A percentile compares a stretch with the other conserved stretches of the same genome.
phyloP scores from a whole-genome alignment of 2,888 invertebrate genomes.

The Poecilus cupreus region DNA sequence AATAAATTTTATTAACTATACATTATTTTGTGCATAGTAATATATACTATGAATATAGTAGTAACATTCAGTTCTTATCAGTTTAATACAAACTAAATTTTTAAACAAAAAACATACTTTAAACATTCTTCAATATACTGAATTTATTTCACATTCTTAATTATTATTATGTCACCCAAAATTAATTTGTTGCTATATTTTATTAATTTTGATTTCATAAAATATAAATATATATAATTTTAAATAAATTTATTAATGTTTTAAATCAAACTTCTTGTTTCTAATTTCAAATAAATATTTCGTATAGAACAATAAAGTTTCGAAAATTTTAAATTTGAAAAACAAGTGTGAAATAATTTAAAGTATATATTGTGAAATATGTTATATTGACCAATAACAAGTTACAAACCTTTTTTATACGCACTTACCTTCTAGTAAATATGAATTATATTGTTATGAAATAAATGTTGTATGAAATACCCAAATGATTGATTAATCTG shows the following conservation, averaged over 20 bases:
- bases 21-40: background rate
- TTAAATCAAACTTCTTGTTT: too few relatives aligned
- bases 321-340: background rate
- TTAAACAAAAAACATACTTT: background rate
- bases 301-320: too few relatives aligned
- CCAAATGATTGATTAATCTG: background rate
- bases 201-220: too few relatives aligned
- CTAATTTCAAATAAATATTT: too few relatives aligned
- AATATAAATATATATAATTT: too few relatives aligned
- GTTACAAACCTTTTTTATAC: background rate
- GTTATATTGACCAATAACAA: too few relatives aligned
- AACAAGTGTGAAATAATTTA: background rate
- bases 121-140: background rate
- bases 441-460: too few relatives aligned
- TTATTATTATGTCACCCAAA: too few relatives aligned
- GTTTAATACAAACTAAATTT: constrained; percentile 61
- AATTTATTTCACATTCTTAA: too few relatives aligned
- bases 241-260: too few relatives aligned
- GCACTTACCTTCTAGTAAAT: background rate
- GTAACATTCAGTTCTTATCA: constrained; percentile 65
- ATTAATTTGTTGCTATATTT: too few relatives aligned
- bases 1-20: constrained; percentile 6
- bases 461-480: background rate
- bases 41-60: background rate
- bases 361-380: background rate